Conservation (phyloP, 1,140 invertebrate species). For the Gonatopus flavifemur region DNA sequence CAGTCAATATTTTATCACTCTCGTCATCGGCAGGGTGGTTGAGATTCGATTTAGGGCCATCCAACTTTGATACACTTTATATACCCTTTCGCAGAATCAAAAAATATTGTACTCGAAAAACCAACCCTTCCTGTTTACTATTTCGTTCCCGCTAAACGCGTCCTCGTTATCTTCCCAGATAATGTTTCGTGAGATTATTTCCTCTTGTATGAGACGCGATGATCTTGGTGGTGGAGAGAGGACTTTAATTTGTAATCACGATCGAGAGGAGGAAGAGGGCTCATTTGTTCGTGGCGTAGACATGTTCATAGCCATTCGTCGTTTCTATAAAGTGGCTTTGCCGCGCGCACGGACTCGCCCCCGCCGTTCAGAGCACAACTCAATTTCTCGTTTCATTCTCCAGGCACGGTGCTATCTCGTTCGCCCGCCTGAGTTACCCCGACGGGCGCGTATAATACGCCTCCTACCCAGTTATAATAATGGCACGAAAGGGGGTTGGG, state of each 20-base stretch:
- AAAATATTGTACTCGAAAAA: too few species aligned
- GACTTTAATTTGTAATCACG: too few species aligned
- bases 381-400: conserved; percentile 59
- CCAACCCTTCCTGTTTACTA: too few species aligned
- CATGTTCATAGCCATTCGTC: conserved; percentile 24
- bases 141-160: too few species aligned
- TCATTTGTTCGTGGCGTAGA: conserved; percentile 19
- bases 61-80: conserved; percentile 38
- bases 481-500: conserved; percentile 43
- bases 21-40: conserved; percentile 35
- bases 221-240: too few species aligned
- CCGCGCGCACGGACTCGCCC: conserved; percentile 6
- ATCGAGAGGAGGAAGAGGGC: too few species aligned
- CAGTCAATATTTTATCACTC: conserved; percentile 30
- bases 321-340: conserved; percentile 13
- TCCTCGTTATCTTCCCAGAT: too few species aligned
- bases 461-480: conserved; percentile 56
- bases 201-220: too few species aligned
- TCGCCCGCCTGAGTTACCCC: conserved; percentile 55
- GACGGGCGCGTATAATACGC: conserved; percentile 55
- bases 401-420: conserved; percentile 54
- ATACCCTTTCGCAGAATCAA: too few species aligned
- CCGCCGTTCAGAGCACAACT: conserved; percentile 42
- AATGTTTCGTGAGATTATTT: too few species aligned
- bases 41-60: conserved; percentile 47